These are phyloP conservation scores for Echiichthys vipera DNA, from an alignment of 2,797 vertebrate genomes.

Conservation along the genomic window DNA sequence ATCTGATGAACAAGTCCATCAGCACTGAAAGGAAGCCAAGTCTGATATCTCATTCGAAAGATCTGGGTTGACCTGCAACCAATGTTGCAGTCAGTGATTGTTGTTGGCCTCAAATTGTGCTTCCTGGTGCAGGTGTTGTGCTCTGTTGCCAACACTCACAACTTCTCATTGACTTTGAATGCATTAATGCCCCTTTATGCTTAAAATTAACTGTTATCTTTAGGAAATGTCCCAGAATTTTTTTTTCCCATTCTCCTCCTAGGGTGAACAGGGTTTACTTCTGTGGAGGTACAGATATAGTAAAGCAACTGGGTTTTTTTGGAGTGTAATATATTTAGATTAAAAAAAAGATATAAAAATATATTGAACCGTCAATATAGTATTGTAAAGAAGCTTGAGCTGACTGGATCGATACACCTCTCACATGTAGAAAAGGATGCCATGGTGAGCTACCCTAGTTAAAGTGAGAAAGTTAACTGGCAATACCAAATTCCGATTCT, in stretches of 20 bases:
- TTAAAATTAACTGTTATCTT: no score
- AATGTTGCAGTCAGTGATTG: background rate
- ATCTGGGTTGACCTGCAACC: background rate
- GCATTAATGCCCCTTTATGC: background rate
- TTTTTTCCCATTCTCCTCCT: no score
- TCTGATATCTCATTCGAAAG: background rate
- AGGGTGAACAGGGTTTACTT: no score
- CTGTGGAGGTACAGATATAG: no score
- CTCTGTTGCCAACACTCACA: no score
- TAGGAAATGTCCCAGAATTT: no score
- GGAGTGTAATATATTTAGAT: no score
- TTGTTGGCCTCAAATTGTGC: background rate
- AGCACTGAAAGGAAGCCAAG: background rate
- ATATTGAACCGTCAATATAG: no score
- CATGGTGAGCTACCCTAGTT: background rate
- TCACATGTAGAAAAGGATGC: background rate
- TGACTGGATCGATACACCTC: no score
- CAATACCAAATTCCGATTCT: background rate
- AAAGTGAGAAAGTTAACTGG: no score
- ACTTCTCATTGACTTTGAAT: background rate
- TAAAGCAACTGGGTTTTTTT: no score
- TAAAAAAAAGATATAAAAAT: no score
- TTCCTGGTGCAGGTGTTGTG: background rate
- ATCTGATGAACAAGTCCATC: background rate
- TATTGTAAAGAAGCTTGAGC: background rate